Base-by-base conservation (phyloP, 1,140 invertebrate species). In the Diorhabda sublineata region DNA sequence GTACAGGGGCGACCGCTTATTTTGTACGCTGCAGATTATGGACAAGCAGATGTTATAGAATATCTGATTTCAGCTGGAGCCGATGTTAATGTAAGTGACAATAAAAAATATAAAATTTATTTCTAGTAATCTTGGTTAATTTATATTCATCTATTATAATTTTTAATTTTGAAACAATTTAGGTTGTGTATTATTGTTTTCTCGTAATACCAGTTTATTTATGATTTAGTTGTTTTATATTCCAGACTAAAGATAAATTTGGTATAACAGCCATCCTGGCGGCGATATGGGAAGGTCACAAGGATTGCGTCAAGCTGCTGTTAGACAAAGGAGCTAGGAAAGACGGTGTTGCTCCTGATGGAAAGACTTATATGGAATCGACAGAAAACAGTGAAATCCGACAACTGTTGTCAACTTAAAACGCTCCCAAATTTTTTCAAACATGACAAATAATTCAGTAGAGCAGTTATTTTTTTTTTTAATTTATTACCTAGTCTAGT, bases 231-330 rank as follows among this genome's bases (percentile, higher is more conserved):
- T 41, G 8, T 26, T 42, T 61, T 42, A 42, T 45, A 6, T 82
- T 84, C 63, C 77, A 95, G 92, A 89, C 89, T 64, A 88, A 88
- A 80, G 96, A 98, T 81, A 96, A 96, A 83, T 93, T 97, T 87
- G 95, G 94, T 5, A 97, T 98, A 71, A 95, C 91, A 67, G 90
- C 94, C 41, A 84, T 98, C 56, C 81, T 98, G 73, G 94, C 95
- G 71, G 96, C 96, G 69, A 95, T 98, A 76, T 98, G 94, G 93
- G 96, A 98, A 84, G 95, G 94, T 61, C 96, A 98, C 79, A 94
- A 91, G 63, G 88, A 91, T 66, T 96, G 94, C 84, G 95, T 98
- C 41, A 90, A 93, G 82, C 84, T 95, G 64, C 84, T 98, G 69
- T 77, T 98, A 69, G 89, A 93, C 83, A 92, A 92, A 90, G 94